Evolutionary conservation across 2,888 invertebrate genomes (phyloP).

Genomic region (Apoda limacodes): DNA sequence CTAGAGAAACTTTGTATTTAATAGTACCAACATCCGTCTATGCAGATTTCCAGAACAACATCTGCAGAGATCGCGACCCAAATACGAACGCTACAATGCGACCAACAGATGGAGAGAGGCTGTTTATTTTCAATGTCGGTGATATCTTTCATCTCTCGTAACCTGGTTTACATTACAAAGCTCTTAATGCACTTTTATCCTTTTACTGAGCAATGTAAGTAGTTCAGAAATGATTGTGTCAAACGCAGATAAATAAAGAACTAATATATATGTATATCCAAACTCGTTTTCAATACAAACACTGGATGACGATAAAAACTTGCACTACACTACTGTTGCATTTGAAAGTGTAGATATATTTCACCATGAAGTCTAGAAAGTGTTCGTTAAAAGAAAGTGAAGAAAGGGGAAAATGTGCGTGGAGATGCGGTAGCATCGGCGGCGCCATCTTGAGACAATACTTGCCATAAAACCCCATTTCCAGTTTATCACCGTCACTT

Average conservation of each 20-base stretch:
- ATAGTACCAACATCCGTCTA: constrained; percentile 64
- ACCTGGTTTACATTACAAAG: constrained; percentile 5
- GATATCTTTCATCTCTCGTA: constrained; percentile 23
- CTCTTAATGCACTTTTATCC: constrained; percentile 10
- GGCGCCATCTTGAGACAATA: constrained; percentile 33
- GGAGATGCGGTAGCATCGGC: constrained; percentile 32
- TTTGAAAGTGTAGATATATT: constrained; percentile 65
- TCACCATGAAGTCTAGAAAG: constrained; percentile 67
- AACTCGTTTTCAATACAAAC: constrained; percentile 61
- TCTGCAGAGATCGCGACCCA: constrained; percentile 53
- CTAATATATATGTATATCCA: constrained; percentile 25
- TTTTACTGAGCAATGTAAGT: too few relatives aligned
- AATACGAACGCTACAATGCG: constrained; percentile 46
- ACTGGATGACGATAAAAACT: constrained; percentile 55
- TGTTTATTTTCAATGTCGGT: constrained; percentile 29
- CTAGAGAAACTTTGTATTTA: constrained; percentile 66
- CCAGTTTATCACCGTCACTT: constrained; percentile 51
- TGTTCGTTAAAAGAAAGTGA: constrained; percentile 67
- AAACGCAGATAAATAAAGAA: constrained; percentile 7
- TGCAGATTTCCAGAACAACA: constrained; percentile 65
- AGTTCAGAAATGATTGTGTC: too few relatives aligned
- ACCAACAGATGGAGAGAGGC: constrained; percentile 37
- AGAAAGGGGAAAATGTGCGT: constrained; percentile 54
- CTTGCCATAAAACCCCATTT: constrained; percentile 35
- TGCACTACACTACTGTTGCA: constrained; percentile 64